A percentile compares a stretch with the other conserved stretches of the same genome.
Evolutionary conservation across 1,140 invertebrate genomes (phyloP).

Genomic region (Hylaeus volcanicus): DNA sequence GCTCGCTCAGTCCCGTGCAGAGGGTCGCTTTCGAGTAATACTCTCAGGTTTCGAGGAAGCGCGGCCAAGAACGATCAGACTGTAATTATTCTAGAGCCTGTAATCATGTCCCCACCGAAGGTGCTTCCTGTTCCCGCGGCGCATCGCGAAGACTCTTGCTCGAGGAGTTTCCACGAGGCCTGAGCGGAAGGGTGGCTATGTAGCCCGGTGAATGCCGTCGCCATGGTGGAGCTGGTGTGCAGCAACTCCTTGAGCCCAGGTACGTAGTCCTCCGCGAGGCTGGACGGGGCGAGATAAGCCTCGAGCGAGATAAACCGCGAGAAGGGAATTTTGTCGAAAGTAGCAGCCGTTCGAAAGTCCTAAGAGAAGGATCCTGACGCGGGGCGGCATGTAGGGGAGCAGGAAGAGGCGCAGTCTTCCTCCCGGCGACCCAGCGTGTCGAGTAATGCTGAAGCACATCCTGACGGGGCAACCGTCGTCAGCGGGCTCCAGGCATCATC

Average conservation of each 20-base stretch:
- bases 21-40: too few relatives aligned
- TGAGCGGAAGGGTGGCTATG: constrained; percentile 23
- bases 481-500: constrained; percentile 76
- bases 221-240: constrained; percentile 67
- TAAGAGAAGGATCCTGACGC: neutral
- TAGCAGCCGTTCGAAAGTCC: neutral
- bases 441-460: constrained; percentile 81
- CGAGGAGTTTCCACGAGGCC: neutral
- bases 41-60: neutral
- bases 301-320: too few relatives aligned
- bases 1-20: neutral
- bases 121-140: neutral
- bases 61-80: neutral
- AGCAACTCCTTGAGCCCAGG: constrained; percentile 71
- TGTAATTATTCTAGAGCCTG: neutral
- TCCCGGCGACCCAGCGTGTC: constrained; percentile 56
- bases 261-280: constrained; percentile 29
- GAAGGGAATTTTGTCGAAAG: too few relatives aligned
- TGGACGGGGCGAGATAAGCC: too few relatives aligned
- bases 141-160: neutral
- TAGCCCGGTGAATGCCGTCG: constrained; percentile 46
- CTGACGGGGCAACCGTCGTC: constrained; percentile 78
- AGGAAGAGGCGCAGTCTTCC: constrained; percentile 42
- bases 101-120: constrained; percentile 12
- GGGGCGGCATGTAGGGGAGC: constrained; percentile 52